Evolutionary conservation across 2,797 vertebrate genomes (phyloP).

Genomic region (Microtus agrestis): DNA sequence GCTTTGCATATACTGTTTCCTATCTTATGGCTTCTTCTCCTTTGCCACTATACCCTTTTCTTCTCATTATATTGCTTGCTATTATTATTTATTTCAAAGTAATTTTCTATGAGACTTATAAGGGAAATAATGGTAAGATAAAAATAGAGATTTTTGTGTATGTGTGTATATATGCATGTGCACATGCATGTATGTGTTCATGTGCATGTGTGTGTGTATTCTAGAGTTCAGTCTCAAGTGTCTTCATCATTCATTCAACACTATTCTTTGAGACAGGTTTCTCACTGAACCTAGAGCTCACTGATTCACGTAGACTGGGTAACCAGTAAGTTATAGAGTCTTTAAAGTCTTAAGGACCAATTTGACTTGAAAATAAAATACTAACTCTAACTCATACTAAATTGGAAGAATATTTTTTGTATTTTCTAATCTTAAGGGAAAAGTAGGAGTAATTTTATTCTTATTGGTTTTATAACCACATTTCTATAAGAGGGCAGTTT

Average conservation of each 20-base stretch:
- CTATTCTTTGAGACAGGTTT: neutral
- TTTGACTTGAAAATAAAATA: constrained; percentile 9
- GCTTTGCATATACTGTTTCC: neutral
- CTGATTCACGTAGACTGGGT: neutral
- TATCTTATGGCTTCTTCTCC: neutral
- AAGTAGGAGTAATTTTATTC: constrained; percentile 25
- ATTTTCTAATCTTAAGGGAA: constrained; percentile 32
- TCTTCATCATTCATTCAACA: neutral
- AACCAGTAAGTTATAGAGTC: neutral
- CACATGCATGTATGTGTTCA: neutral
- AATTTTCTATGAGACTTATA: neutral
- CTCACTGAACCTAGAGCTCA: neutral
- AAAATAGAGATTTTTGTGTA: neutral
- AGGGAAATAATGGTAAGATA: neutral
- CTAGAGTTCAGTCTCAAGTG: neutral
- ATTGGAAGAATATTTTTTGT: constrained; percentile 25
- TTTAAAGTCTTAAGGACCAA: neutral
- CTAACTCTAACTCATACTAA: neutral
- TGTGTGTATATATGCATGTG: neutral
- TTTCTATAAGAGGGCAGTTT: neutral
- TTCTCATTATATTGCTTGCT: neutral
- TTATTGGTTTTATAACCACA: neutral
- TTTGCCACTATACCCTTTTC: neutral
- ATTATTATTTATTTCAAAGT: neutral
- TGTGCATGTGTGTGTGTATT: no score